Percentiles rank a stretch among this genome's conserved stretches.
These are phyloP conservation scores for Pristionchus mayeri DNA, from an alignment of 2,888 invertebrate species.

Conservation along the genomic window DNA sequence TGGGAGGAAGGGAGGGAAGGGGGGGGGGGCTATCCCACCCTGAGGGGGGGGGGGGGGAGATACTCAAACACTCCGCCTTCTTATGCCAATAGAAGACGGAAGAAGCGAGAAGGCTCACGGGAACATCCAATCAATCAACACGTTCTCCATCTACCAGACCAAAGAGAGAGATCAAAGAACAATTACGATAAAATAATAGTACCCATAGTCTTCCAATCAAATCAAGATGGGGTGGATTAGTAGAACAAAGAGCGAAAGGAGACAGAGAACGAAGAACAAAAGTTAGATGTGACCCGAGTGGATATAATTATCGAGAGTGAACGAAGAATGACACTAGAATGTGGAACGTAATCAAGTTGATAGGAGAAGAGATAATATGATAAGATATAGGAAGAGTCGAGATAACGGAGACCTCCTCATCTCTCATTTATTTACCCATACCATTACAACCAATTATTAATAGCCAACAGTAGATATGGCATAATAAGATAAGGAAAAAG, in stretches of 20 bases:
- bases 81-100: constrained; percentile 44
- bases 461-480: not conserved
- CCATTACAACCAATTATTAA: not conserved
- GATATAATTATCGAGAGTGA: constrained; percentile 11
- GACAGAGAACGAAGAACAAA: no score
- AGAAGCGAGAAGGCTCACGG: constrained; percentile 42
- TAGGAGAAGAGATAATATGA: constrained; percentile 23
- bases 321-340: constrained; percentile 11
- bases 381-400: constrained; percentile 28
- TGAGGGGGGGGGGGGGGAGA: constrained; percentile 10
- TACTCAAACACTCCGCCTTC: constrained; percentile 18
- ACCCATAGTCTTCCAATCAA: not conserved
- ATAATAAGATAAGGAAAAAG: not conserved
- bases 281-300: constrained; percentile 37
- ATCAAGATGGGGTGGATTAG: not conserved
- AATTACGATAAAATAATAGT: no score
- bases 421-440: not conserved
- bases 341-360: constrained; percentile 34
- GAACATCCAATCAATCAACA: constrained; percentile 36
- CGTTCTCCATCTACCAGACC: constrained; percentile 1
- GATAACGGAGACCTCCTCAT: constrained; percentile 8
- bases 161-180: not conserved
- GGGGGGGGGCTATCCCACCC: constrained; percentile 16
- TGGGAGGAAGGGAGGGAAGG: not conserved
- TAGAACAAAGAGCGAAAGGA: constrained; percentile 25